Percentiles rank a stretch among this genome's conserved stretches.
These are phyloP conservation scores for Parasteatoda tepidariorum DNA, from an alignment of 1,140 invertebrate genomes.

Conservation along the genomic window DNA sequence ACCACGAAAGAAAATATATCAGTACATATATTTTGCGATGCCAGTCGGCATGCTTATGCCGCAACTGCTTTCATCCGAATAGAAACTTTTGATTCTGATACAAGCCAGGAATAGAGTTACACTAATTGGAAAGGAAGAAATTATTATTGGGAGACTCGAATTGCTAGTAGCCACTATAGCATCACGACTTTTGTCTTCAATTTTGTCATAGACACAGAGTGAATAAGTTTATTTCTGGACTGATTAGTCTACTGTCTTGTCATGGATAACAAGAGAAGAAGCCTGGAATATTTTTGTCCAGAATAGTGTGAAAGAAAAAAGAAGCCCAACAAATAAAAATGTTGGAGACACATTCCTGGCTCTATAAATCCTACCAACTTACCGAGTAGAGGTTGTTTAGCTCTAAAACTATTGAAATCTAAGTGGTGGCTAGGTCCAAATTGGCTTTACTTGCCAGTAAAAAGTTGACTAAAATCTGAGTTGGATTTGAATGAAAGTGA, in stretches of 20 bases:
- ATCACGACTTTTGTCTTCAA: slow-evolving; percentile 1
- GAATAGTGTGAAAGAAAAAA: neutral
- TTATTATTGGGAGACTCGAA: slow-evolving; percentile 16
- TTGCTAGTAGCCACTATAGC: slow-evolving; percentile 26
- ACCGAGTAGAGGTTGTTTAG: neutral
- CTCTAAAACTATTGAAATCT: neutral
- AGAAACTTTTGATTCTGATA: slow-evolving; percentile 25
- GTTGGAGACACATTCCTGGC: neutral
- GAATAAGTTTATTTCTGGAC: neutral
- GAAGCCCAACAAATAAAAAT: neutral
- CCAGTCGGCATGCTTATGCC: neutral
- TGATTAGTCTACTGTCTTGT: neutral
- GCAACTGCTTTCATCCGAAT: slow-evolving; percentile 14
- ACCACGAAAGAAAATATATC: neutral
- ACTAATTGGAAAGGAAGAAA: slow-evolving; percentile 30
- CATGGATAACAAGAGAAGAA: slow-evolving; percentile 20
- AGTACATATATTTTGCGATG: slow-evolving; percentile 34
- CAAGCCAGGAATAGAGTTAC: slow-evolving; percentile 38
- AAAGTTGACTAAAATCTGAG: slow-evolving; percentile 27
- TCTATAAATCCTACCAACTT: neutral
- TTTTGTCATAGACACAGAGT: neutral
- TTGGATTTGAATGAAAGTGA: slow-evolving; percentile 33
- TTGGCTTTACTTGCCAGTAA: neutral
- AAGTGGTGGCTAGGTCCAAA: neutral
- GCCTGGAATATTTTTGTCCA: neutral